Evolutionary conservation across 2,113 vertebrate genomes (phyloP).

Genomic region (Artemisiospiza belli): DNA sequence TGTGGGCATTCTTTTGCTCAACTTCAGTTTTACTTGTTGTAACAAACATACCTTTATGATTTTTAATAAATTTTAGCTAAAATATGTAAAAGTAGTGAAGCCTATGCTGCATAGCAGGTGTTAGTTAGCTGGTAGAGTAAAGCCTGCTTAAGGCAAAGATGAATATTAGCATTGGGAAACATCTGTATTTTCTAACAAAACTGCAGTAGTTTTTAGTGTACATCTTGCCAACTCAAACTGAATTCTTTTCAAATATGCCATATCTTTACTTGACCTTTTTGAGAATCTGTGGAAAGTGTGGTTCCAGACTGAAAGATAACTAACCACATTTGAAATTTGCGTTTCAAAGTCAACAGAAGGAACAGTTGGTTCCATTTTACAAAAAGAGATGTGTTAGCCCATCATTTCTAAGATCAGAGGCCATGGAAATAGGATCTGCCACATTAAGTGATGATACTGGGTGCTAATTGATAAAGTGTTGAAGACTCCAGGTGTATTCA

Average conservation of each 20-base stretch:
- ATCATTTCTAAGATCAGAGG: not conserved
- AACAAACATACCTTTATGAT: not conserved
- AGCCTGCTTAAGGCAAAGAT: not conserved
- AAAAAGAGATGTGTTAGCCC: not conserved
- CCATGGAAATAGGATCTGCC: not conserved
- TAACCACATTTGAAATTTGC: not conserved
- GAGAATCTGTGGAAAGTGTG: not conserved
- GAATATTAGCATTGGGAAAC: not conserved
- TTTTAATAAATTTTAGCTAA: not conserved
- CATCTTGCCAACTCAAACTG: not conserved
- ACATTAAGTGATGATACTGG: not conserved
- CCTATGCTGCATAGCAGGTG: not conserved
- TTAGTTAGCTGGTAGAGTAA: not conserved
- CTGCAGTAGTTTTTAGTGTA: not conserved
- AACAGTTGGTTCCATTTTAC: not conserved
- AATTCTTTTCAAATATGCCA: not conserved
- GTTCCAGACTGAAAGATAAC: not conserved
- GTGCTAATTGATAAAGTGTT: not conserved
- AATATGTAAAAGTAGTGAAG: not conserved
- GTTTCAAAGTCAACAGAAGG: not conserved
- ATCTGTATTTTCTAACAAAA: not conserved
- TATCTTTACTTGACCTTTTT: not conserved
- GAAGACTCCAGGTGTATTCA: not conserved
- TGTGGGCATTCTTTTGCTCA: not conserved
- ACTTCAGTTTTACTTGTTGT: not conserved